Evolutionary conservation across 2,888 invertebrate species (phyloP), one percentile per base, ranked within the genome.

Genomic region (Arctia plantaginis): DNA sequence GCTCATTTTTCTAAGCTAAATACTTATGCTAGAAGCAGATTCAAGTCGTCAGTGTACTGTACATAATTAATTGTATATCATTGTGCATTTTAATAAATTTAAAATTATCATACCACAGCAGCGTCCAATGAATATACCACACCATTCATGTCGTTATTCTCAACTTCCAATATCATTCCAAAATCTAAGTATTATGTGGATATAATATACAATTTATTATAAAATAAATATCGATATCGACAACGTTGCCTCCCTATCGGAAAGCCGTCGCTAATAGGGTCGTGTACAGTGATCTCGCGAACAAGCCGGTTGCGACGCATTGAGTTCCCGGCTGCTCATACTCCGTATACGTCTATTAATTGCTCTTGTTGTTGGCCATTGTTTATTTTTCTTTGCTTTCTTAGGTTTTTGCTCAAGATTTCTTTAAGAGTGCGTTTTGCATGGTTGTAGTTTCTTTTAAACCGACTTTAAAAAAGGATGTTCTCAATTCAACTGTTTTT

Each of bases 231-330:
- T 69, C 47, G 20, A 62, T 65, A 79, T 82, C 78, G 69, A 73
- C 27, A 51, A 0, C 33, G 47, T 73, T 80, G 51, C 87, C 69
- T 80, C 89, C 73, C 90, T 90, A 86, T 65, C 41, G 72, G 77
- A 83, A 87, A 84, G 85, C 89, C 88, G 86, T 86, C 91, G 88
- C 90, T 93, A 93, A 92, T 93, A 92, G 91, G 92, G 90, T 89
- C 90, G 90, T 92, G 92, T 93, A 91, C 91, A 92, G 86, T 82
- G 84, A 81, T 91, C 91, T 89, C 86, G 89, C 80, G 90, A 90
- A 93, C 91, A 92, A 89, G 90, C 77, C 77, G 84, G 74, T 75
- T 73, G 91, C 89, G 87, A 89, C 87, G 86, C 86, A 83, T 85
- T 81, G 84, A 84, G 85, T 84, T 88, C 82, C 79, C 85, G 80